These are phyloP conservation scores for Cossypha niveicapilla DNA, from an alignment of 2,797 vertebrate species.

Conservation along the genomic window DNA sequence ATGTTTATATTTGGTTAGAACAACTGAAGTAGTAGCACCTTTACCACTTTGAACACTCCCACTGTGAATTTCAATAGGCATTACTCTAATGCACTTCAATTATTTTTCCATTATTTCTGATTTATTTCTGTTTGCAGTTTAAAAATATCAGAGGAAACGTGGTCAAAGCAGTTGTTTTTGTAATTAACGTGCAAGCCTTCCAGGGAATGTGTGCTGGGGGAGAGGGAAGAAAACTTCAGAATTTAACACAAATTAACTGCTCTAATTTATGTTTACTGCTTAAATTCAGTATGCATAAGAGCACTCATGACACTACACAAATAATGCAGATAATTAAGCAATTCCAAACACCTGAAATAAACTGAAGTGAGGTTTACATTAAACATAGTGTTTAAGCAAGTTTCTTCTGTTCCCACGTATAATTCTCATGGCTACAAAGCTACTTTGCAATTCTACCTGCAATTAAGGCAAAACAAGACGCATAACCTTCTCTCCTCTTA, in stretches of 20 bases:
- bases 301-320: not conserved
- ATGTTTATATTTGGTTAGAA: not conserved
- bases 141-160: not conserved
- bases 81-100: not conserved
- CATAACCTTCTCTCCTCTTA: not conserved
- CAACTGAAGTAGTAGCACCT: not conserved
- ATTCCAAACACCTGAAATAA: conserved; percentile 21
- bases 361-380: conserved; percentile 54
- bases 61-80: not conserved
- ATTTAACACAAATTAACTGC: conserved; percentile 10
- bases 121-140: not conserved
- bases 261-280: not conserved
- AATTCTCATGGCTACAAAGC: conserved; percentile 27
- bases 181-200: not conserved
- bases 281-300: not conserved
- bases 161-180: not conserved
- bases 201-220: fast-evolving
- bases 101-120: conserved; percentile 11
- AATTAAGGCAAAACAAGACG: not conserved
- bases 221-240: not conserved
- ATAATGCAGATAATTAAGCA: conserved; percentile 23
- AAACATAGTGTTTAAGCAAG: conserved; percentile 48
- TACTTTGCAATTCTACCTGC: conserved; percentile 15
- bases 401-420: conserved; percentile 43
- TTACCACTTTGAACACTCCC: not conserved